A percentile compares a stretch with the other conserved stretches of the same genome.
These are phyloP conservation scores for Galaxias olidus DNA, from an alignment of 2,797 vertebrate species.

Conservation along the genomic window DNA sequence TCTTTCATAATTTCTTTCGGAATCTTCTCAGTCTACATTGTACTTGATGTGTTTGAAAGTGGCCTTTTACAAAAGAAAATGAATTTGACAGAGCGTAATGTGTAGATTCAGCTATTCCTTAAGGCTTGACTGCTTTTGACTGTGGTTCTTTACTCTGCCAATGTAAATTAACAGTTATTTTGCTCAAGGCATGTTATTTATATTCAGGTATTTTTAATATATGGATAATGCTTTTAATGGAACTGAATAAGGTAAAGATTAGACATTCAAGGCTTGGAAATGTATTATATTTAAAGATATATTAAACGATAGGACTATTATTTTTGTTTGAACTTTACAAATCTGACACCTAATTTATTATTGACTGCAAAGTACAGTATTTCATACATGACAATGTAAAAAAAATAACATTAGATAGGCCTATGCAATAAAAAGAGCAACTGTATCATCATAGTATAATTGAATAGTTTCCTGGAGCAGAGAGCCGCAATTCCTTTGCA, in stretches of 20 bases:
- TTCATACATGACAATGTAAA: conserved; percentile 57
- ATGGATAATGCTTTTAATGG: conserved; percentile 64
- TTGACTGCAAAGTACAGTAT: conserved; percentile 27
- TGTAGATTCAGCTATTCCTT: conserved; percentile 66
- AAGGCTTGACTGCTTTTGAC: conserved; percentile 61
- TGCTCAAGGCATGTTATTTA: conserved; percentile 76
- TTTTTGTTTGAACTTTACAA: conserved; percentile 53
- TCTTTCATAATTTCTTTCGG: conserved; percentile 51
- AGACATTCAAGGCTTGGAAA: conserved; percentile 67
- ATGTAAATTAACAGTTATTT: conserved; percentile 73
- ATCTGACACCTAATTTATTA: conserved; percentile 49
- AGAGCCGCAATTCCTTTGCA: conserved; percentile 66
- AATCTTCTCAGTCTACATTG: conserved; percentile 61
- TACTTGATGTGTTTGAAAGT: conserved; percentile 70
- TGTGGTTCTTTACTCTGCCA: conserved; percentile 57
- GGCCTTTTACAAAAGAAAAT: conserved; percentile 68
- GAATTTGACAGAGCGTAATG: conserved; percentile 75
- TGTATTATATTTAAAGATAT: conserved; percentile 63
- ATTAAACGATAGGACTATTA: conserved; percentile 55
- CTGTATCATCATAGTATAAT: conserved; percentile 59
- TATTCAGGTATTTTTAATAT: conserved; percentile 74
- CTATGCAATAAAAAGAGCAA: conserved; percentile 58
- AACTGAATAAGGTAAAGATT: conserved; percentile 57
- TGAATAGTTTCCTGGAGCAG: conserved; percentile 48
- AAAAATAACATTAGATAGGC: conserved; percentile 66